A percentile compares a stretch with the other conserved stretches of the same genome.
These are phyloP conservation scores for rabbit (Oryctolagus cuniculus) DNA, from an alignment of 2,113 vertebrate genomes.

Conservation along the genomic window DNA sequence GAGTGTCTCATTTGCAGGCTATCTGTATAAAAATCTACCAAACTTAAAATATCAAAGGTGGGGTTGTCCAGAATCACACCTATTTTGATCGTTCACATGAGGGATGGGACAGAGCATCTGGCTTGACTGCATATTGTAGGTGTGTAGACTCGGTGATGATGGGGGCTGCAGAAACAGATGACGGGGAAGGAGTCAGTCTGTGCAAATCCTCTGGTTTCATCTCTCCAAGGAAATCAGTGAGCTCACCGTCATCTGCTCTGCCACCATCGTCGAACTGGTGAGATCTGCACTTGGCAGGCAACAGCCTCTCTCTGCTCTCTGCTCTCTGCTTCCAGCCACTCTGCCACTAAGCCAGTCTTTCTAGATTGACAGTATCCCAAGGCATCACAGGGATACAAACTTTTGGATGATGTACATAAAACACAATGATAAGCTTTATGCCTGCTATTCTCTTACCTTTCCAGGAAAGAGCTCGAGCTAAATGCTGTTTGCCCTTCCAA, in stretches of 20 bases:
- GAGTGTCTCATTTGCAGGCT: not conserved
- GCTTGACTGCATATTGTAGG: slow-evolving; percentile 43
- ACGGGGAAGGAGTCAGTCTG: slow-evolving; percentile 51
- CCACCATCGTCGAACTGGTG: slow-evolving; percentile 30
- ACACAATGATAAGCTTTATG: not conserved
- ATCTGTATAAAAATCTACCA: not conserved
- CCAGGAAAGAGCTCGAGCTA: not conserved
- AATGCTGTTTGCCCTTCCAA: not conserved
- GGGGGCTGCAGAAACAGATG: slow-evolving; percentile 61
- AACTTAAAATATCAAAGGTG: not conserved
- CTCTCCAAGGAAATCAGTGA: slow-evolving; percentile 71
- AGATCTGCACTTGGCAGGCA: slow-evolving; percentile 64
- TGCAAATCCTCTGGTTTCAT: slow-evolving; percentile 52
- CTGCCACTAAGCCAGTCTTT: slow-evolving; percentile 1
- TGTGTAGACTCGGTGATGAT: slow-evolving; percentile 45
- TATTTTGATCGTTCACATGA: slow-evolving; percentile 52
- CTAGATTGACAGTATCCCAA: slow-evolving; percentile 26
- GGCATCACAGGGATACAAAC: not conserved
- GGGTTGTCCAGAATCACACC: not conserved
- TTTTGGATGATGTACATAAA: slow-evolving; percentile 43
- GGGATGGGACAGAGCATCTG: slow-evolving; percentile 64
- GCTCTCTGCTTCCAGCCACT: slow-evolving; percentile 27
- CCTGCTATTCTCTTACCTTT: not conserved
- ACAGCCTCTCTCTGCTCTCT: not conserved
- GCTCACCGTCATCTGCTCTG: slow-evolving; percentile 60